A percentile compares a stretch with the other conserved stretches of the same genome.
Evolutionary conservation across 2,797 vertebrate genomes (phyloP).

Genomic region (Aeoliscus strigatus): DNA sequence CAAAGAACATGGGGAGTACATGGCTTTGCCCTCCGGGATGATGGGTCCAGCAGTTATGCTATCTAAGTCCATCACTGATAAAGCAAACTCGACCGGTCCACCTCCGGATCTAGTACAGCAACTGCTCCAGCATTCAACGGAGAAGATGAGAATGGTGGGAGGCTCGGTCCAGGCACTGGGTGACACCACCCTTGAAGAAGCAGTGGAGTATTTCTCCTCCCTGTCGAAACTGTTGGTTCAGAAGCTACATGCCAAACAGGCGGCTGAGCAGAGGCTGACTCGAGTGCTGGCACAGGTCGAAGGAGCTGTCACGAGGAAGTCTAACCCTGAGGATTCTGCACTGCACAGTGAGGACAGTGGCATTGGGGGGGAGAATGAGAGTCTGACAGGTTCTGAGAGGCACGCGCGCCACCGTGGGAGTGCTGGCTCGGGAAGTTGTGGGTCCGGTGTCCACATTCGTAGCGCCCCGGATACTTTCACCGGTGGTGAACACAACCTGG

Average conservation of each 20-base stretch:
- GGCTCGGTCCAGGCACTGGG: conserved; percentile 71
- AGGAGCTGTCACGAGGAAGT: conserved; percentile 60
- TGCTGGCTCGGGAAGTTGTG: conserved; percentile 53
- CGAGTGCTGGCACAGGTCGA: conserved; percentile 74
- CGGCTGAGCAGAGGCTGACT: conserved; percentile 71
- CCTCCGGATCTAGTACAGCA: conserved; percentile 85
- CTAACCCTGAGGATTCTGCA: conserved; percentile 72
- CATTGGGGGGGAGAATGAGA: conserved; percentile 86
- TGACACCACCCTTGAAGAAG: conserved; percentile 74
- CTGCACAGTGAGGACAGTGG: conserved; percentile 93
- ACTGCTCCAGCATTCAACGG: conserved; percentile 82
- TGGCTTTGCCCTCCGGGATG: conserved; percentile 74
- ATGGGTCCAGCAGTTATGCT: conserved; percentile 20
- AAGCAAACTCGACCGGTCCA: conserved; percentile 50
- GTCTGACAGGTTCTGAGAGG: conserved; percentile 66
- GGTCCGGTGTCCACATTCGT: conserved; percentile 41
- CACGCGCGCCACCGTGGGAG: conserved; percentile 56
- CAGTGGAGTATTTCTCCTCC: conserved; percentile 74
- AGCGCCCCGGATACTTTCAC: conserved; percentile 24
- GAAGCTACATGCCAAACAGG: conserved; percentile 77
- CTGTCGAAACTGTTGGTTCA: conserved; percentile 70
- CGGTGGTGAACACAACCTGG: conserved; percentile 40
- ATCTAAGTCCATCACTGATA: conserved; percentile 23
- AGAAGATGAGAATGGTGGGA: conserved; percentile 78
- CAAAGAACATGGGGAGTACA: conserved; percentile 72